A percentile compares a stretch with the other conserved stretches of the same genome.
phyloP scores from a whole-genome alignment of 2,797 vertebrate genomes.

The Oreochromis grahami region DNA sequence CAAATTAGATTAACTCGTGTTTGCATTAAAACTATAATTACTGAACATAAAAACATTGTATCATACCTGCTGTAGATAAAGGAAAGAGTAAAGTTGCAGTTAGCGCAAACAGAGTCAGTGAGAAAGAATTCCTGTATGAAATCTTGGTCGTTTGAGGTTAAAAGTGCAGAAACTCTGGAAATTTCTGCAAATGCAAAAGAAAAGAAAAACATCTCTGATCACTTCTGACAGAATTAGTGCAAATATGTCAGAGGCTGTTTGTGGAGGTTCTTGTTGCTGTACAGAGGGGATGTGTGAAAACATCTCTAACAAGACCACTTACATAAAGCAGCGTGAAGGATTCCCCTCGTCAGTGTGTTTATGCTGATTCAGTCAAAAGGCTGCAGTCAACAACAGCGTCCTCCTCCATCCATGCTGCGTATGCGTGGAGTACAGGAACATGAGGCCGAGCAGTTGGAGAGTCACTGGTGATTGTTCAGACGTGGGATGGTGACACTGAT shows the following conservation, averaged over 20 bases:
- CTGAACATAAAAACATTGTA: background rate
- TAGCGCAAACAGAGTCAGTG: background rate
- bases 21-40: background rate
- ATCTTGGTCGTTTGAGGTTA: background rate
- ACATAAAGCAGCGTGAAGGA: slow-evolving; percentile 18
- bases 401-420: slow-evolving; percentile 1
- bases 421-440: background rate
- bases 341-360: slow-evolving; percentile 19
- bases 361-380: slow-evolving; percentile 29
- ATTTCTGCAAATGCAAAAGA: background rate
- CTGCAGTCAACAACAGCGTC: background rate
- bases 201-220: background rate
- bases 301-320: slow-evolving; percentile 11
- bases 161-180: background rate
- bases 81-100: background rate
- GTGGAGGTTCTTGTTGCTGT: background rate
- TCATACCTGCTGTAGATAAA: background rate
- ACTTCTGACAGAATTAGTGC: background rate
- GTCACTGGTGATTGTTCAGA: slow-evolving; percentile 12
- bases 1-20: background rate
- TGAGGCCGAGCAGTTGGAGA: slow-evolving; percentile 21
- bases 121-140: background rate
- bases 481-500: slow-evolving; percentile 36
- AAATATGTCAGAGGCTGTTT: slow-evolving; percentile 9
- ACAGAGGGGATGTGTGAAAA: slow-evolving; percentile 1